A percentile compares a stretch with the other conserved stretches of the same genome.
Evolutionary conservation across 2,797 vertebrate genomes (phyloP).

Genomic region (Meriones psammophilus): DNA sequence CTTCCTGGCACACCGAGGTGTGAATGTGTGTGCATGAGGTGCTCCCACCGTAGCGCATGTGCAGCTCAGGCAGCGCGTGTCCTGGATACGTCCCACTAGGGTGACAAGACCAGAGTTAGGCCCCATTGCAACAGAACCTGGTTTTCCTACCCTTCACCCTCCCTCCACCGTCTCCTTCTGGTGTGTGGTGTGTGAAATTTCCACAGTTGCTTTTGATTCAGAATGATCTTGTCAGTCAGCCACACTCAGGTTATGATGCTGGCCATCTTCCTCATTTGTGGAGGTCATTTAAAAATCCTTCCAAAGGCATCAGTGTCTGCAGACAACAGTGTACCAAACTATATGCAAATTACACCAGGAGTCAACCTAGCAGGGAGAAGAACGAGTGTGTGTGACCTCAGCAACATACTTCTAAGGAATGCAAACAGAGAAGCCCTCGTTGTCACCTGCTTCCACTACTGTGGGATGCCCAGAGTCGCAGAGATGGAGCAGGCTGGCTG

Average conservation of each 20-base stretch:
- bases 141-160: no score
- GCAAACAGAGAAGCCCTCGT: neutral
- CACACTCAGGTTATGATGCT: neutral
- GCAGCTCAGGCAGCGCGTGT: no score
- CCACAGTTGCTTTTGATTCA: neutral
- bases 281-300: neutral
- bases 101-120: neutral
- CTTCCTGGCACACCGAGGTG: neutral
- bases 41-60: neutral
- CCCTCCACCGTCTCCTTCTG: neutral
- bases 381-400: accelerated
- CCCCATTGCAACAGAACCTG: accelerated
- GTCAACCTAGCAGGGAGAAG: neutral
- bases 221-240: neutral
- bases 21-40: no score
- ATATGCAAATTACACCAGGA: neutral
- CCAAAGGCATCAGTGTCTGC: neutral
- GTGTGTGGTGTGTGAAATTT: neutral
- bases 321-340: neutral
- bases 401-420: neutral
- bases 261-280: neutral
- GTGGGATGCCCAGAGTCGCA: neutral
- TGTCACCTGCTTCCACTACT: neutral
- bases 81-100: neutral
- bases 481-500: neutral